phyloP scores from a whole-genome alignment of 2,888 invertebrate species.

The Chloroclysta siterata region DNA sequence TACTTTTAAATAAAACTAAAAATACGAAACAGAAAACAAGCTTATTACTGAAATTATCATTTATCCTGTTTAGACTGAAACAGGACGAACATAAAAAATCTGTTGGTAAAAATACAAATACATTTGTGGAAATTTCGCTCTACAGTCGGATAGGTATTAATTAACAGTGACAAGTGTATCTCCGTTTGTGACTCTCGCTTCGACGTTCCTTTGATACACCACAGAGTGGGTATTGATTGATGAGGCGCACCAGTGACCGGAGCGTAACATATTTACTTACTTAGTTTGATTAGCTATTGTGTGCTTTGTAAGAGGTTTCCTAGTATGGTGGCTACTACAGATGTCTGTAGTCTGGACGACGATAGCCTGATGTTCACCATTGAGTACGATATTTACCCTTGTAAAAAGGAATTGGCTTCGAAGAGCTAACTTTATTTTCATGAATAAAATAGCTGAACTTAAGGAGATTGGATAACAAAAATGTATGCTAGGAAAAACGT shows the following conservation, averaged over 20 bases:
- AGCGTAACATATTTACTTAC: slow-evolving; percentile 28
- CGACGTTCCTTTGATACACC: slow-evolving; percentile 13
- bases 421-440: slow-evolving; percentile 14
- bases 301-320: slow-evolving; percentile 37
- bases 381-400: slow-evolving; percentile 11
- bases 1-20: too few relatives aligned
- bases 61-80: not conserved
- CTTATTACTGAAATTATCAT: too few relatives aligned
- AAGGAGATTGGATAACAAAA: slow-evolving; percentile 8
- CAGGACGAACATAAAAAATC: too few relatives aligned
- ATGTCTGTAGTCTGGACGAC: slow-evolving; percentile 31
- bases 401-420: slow-evolving; percentile 12
- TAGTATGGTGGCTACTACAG: slow-evolving; percentile 41
- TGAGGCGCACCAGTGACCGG: slow-evolving; percentile 31
- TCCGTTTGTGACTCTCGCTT: slow-evolving; percentile 1
- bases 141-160: not conserved
- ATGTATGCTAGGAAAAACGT: slow-evolving; percentile 3
- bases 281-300: slow-evolving; percentile 45
- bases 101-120: not conserved
- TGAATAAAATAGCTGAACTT: slow-evolving; percentile 7
- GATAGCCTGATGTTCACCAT: slow-evolving; percentile 16
- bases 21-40: too few relatives aligned
- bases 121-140: not conserved
- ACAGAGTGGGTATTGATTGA: slow-evolving; percentile 32
- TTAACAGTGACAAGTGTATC: not conserved